These are phyloP conservation scores for Lasioglossum morio DNA, from an alignment of 2,888 invertebrate genomes.

Conservation along the genomic window DNA sequence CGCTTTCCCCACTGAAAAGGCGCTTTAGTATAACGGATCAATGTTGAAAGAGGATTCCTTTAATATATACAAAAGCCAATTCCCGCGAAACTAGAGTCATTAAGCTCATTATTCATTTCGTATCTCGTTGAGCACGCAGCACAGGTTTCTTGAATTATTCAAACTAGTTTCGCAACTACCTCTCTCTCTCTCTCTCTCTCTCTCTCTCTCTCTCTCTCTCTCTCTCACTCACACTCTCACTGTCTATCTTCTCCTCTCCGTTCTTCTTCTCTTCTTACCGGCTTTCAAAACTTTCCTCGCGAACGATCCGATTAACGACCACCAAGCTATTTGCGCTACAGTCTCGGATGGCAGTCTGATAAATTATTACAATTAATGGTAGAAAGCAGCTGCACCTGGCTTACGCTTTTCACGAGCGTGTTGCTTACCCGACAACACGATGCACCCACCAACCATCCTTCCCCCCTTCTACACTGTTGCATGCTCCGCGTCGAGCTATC, in stretches of 20 bases:
- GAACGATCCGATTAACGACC: conserved; percentile 46
- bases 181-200: not conserved
- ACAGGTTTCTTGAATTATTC: conserved; percentile 43
- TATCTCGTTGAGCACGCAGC: conserved; percentile 31
- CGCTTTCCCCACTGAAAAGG: not conserved
- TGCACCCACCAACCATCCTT: not conserved
- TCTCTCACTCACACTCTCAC: no score
- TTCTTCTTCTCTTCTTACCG: not conserved
- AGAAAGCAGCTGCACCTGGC: conserved; percentile 21
- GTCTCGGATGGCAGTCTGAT: conserved; percentile 40
- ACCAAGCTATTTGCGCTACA: conserved; percentile 37
- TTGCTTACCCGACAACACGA: conserved; percentile 7
- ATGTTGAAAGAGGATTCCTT: conserved; percentile 23
- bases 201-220: not conserved
- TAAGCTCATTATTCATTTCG: conserved; percentile 46
- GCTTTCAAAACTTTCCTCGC: conserved; percentile 40
- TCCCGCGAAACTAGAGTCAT: conserved; percentile 28
- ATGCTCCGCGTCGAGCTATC: not conserved
- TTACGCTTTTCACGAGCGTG: conserved; percentile 10
- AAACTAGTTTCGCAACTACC: conserved; percentile 44
- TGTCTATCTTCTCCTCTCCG: not conserved
- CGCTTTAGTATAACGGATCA: conserved; percentile 5
- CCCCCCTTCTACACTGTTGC: no score
- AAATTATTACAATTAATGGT: conserved; percentile 56
- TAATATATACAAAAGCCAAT: conserved; percentile 24